Base-by-base conservation (phyloP, 2,888 invertebrate species). In the Drosophila histrio region DNA sequence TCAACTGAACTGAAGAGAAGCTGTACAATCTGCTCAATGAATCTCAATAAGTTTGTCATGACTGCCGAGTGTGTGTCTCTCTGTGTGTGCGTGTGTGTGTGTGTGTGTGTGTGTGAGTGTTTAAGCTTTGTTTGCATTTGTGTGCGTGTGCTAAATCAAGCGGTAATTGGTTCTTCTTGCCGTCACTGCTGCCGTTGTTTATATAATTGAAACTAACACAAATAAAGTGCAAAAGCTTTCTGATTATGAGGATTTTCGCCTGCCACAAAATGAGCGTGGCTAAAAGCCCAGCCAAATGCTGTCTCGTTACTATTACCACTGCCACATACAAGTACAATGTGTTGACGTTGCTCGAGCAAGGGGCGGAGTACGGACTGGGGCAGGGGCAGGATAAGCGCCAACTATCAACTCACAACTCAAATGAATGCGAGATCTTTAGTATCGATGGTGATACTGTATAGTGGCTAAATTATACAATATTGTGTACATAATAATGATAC, bases 151-250 rank as follows among this genome's bases (percentile, higher is more conserved):
- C 77, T 72, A 73, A 87, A 85, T 84, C 80, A 87, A 84, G 82
- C 87, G 82, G 85, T 85, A 83, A 83, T 83, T 87, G 85, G 87
- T 79, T 79, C 73, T 73, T 49, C 83, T 79, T 63, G 71, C 75
- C 62, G 28, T 44, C 38, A 38, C 54, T 34, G 60, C 30, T 62
- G 67, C 53, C 36, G 70, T 70, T 85, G 75, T 79, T 80, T 75
- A 78, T 84, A 77, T 84, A 83, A 83, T 89, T 86, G 88, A 87
- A 84, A 84, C 88, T 84, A 87, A 84, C 83, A 73, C 84, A 87
- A 84, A 85, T 86, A 84, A 85, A 84, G 80, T 80, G 88, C 87
- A 81, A 87, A 79, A 87, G 86, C 84, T 79, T 87, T 87, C 83
- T 77, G 88, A 87, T 84, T 85, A 81, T 87, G 87, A 72, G 85